These are phyloP conservation scores for Plutomurus gul DNA, from an alignment of 1,140 invertebrate species.

Conservation along the genomic window DNA sequence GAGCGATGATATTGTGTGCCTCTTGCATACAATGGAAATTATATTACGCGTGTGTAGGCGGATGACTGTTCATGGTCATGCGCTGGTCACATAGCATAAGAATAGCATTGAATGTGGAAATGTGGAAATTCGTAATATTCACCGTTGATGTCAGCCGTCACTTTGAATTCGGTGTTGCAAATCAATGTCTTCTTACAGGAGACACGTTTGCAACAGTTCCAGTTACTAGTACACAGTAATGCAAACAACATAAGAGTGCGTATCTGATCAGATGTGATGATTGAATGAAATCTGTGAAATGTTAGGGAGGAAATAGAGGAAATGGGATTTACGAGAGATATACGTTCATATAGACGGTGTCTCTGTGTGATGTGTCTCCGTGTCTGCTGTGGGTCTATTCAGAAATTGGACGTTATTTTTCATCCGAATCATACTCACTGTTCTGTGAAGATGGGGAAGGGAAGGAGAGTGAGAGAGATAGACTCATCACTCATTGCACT, in stretches of 20 bases:
- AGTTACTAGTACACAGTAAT: neutral
- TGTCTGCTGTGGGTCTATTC: no score
- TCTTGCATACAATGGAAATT: no score
- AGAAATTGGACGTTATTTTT: neutral
- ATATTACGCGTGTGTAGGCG: no score
- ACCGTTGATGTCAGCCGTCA: neutral
- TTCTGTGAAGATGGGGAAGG: neutral
- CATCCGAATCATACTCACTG: no score
- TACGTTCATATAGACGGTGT: no score
- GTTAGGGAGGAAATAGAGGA: slow-evolving; percentile 5
- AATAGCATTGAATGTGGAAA: no score
- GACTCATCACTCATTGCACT: neutral
- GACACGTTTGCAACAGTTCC: neutral
- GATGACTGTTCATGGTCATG: no score
- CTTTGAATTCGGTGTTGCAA: neutral
- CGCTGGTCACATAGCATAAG: no score
- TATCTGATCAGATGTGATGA: neutral
- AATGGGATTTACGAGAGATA: neutral
- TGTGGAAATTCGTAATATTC: neutral
- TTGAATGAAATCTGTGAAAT: slow-evolving; percentile 16
- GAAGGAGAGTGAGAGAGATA: neutral
- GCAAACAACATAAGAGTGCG: no score
- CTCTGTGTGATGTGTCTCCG: no score
- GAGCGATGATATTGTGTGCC: no score
- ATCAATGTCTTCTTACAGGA: neutral